Conservation (phyloP, 2,888 invertebrate species). For the Argyresthia goedartella region DNA sequence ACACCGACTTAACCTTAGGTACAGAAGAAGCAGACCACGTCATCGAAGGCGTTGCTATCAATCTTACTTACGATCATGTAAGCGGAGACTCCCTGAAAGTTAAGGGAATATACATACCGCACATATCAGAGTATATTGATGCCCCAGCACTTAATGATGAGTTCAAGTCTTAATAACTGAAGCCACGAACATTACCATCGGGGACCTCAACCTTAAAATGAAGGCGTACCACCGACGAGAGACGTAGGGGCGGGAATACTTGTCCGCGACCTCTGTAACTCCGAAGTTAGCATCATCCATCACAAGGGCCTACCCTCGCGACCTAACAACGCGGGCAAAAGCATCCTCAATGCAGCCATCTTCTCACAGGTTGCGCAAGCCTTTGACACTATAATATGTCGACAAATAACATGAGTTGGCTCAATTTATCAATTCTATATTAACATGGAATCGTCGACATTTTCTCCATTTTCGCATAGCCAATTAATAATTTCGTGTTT, state of each 20-base stretch:
- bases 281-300: background rate
- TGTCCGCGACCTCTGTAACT: background rate
- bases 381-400: background rate
- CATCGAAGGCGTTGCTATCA: conserved; percentile 4
- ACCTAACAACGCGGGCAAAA: background rate
- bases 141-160: conserved; percentile 3
- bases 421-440: no score
- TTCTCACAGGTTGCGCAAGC: background rate
- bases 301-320: background rate
- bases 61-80: background rate
- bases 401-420: background rate
- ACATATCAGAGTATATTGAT: conserved; percentile 4
- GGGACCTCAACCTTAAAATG: conserved; percentile 6
- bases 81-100: background rate
- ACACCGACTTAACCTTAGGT: background rate
- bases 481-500: no score
- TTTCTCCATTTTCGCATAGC: no score
- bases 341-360: conserved; percentile 1
- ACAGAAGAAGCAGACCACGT: background rate
- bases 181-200: conserved; percentile 1
- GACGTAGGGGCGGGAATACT: background rate
- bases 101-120: conserved; percentile 3
- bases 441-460: no score
- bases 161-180: background rate
- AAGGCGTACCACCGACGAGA: background rate